Evolutionary conservation across 1,140 invertebrate genomes (phyloP).

Genomic region (Drosophila biarmipes): DNA sequence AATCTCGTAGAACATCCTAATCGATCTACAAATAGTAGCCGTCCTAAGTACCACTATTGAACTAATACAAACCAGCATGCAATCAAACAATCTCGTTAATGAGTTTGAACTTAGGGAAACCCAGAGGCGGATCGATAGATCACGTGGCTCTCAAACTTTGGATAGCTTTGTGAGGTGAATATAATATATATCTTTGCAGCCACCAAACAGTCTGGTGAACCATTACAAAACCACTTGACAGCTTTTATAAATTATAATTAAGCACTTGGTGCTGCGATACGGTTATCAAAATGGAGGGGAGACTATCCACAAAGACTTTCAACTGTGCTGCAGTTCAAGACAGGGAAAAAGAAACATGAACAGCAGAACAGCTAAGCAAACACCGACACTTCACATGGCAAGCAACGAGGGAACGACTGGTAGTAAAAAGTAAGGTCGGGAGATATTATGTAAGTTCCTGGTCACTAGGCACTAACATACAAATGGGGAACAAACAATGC

Average conservation of each 20-base stretch:
- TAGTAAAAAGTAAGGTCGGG: constrained; percentile 56
- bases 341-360: constrained; percentile 16
- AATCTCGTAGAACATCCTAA: background rate
- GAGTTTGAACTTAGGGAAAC: constrained; percentile 12
- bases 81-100: constrained; percentile 22
- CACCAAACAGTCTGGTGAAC: constrained; percentile 31
- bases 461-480: constrained; percentile 6
- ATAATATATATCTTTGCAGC: constrained; percentile 16
- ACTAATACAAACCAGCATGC: background rate
- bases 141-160: constrained; percentile 36
- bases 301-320: background rate
- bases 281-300: constrained; percentile 22
- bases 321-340: constrained; percentile 35
- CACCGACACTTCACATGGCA: constrained; percentile 25
- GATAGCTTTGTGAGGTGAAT: constrained; percentile 11
- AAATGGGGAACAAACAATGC: constrained; percentile 5
- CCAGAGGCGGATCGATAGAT: background rate
- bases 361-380: constrained; percentile 14
- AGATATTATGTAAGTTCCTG: constrained; percentile 53
- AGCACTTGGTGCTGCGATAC: constrained; percentile 19
- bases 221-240: constrained; percentile 31
- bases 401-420: constrained; percentile 10
- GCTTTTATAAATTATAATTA: constrained; percentile 47
- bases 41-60: background rate
- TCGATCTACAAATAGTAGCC: background rate